Base-by-base conservation (phyloP, 2,888 invertebrate genomes). In the Pogonocherus hispidulus region DNA sequence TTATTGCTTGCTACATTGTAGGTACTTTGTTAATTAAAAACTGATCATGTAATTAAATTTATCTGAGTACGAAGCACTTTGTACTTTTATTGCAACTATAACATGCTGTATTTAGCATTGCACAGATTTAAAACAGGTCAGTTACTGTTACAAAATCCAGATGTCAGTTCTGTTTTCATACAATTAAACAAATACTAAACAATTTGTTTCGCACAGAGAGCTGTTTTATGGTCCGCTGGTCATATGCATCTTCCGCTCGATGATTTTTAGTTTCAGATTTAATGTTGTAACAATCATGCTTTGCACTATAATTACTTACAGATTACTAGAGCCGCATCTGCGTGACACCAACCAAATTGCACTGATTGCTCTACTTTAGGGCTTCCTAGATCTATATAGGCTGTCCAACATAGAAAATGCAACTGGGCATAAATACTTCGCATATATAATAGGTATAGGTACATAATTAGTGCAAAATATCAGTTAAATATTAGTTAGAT, bases 171-270 rank as follows among this genome's bases (percentile, higher is more conserved):
- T 59, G 59, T 19, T 59, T 47, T 47, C 59, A 47, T 46, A 47
- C 59, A 59, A 59, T 59, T 59, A 59, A 59, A 59, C 59, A 23
- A 59, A 59, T 47, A 47, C 32, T 32, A 59, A 59, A 59, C 46
- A 27, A 47, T 47, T 27, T 27, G 59, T 35, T 49, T 18, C n/a
- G 11, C 59, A 46, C 59, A 27, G 32, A 22, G 47, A 18, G 14
- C 46, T 44, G 47, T 46, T 59, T 59, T 46, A 32, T 35, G 59
- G 44, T 37, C 5, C 19, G 55, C 1, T 27, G 55, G 20, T 16
- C 22, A 20, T 44, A 57, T 18, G 16, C 44, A 57, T 57, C 41
- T 57, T 23, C 46, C 44, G 37, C 44, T 46, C 23, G 1, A 9
- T 18, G 52, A 32, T 52, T 52, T 52, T 52, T 32, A 49, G 3